Conservation (phyloP, 1,140 invertebrate genomes). For the Gonatopus flavifemur region DNA sequence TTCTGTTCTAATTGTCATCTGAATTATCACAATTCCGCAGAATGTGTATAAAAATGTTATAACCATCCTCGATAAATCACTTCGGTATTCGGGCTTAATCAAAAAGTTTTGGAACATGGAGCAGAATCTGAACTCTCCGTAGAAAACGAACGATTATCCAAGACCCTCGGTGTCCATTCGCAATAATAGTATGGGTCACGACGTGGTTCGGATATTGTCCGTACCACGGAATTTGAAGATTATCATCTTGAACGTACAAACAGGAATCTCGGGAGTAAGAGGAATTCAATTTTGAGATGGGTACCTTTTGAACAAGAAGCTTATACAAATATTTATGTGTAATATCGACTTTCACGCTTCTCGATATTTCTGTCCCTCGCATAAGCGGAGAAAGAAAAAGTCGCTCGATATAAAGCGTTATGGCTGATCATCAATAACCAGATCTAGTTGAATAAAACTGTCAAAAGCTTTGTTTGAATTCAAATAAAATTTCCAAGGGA, state of each 20-base stretch:
- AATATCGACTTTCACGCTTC: slow-evolving; percentile 17
- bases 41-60: no score
- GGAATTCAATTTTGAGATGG: slow-evolving; percentile 28
- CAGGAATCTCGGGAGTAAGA: slow-evolving; percentile 18
- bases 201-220: slow-evolving; percentile 30
- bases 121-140: no score
- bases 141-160: no score
- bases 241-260: slow-evolving; percentile 21
- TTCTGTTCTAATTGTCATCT: no score
- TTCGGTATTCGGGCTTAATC: no score
- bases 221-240: slow-evolving; percentile 37
- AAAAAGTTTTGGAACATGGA: no score
- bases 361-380: slow-evolving; percentile 19
- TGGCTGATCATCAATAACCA: no score
- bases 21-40: no score
- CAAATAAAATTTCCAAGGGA: background rate
- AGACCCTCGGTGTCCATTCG: background rate
- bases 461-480: no score
- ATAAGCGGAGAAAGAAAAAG: background rate
- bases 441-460: no score
- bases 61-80: no score
- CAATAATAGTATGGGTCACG: slow-evolving; percentile 10
- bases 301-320: slow-evolving; percentile 14
- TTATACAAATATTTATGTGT: slow-evolving; percentile 20
- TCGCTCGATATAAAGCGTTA: no score